These are phyloP conservation scores for Hofmannophila pseudospretella DNA, from an alignment of 2,888 invertebrate genomes.

Conservation along the genomic window DNA sequence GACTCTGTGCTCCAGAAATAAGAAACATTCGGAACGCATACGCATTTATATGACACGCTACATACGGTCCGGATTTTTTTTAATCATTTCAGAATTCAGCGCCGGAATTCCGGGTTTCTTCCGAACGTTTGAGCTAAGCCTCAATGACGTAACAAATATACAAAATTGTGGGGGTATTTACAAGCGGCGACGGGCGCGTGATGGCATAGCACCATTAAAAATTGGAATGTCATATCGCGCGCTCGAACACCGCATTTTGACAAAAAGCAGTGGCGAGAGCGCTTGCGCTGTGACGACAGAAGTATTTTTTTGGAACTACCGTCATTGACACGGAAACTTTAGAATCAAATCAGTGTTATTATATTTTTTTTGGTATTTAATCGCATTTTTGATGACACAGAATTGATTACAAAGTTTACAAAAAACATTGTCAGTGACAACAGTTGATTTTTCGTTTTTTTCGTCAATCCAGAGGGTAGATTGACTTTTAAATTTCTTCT, in stretches of 20 bases:
- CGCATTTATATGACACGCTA: no score
- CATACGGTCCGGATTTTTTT: no score
- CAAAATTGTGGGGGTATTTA: conserved; percentile 48
- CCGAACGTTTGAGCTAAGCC: no score
- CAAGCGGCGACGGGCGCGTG: conserved; percentile 23
- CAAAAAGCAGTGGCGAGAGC: conserved; percentile 32
- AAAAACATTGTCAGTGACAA: conserved; percentile 1
- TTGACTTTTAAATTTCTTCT: conserved; percentile 8
- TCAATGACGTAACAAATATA: conserved; percentile 65
- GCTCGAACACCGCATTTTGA: conserved; percentile 33
- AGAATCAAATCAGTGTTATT: background rate
- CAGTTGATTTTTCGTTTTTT: conserved; percentile 6
- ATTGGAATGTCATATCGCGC: conserved; percentile 31
- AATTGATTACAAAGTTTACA: background rate
- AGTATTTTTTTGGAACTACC: conserved; percentile 12
- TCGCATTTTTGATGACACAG: background rate
- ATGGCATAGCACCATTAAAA: conserved; percentile 20
- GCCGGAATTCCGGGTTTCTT: no score
- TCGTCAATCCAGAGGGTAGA: conserved; percentile 15
- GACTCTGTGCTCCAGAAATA: no score
- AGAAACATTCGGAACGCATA: no score
- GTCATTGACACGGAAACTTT: conserved; percentile 1
- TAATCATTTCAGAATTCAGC: no score
- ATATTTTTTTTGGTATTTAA: background rate
- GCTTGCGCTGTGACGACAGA: conserved; percentile 18